Evolutionary conservation across 2,888 invertebrate species (phyloP).

Genomic region (Polymixis lichenea): DNA sequence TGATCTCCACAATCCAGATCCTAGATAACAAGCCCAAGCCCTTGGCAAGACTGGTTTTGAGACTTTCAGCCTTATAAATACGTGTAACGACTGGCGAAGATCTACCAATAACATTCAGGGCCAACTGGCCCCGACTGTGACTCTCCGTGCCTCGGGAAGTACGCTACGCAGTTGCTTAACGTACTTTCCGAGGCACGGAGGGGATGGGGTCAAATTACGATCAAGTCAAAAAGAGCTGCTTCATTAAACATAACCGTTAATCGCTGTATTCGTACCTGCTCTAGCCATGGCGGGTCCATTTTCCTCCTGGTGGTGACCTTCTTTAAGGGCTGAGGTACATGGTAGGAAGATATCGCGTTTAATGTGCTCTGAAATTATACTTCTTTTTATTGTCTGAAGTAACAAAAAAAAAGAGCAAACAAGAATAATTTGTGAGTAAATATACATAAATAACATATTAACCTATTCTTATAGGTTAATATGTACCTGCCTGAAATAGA

Average conservation of each 20-base stretch:
- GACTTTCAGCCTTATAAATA: not conserved
- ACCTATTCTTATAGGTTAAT: not conserved
- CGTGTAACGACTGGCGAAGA: not conserved
- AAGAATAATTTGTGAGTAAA: constrained; percentile 26
- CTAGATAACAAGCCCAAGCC: too few species aligned
- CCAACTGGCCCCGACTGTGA: too few species aligned
- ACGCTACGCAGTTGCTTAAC: not conserved
- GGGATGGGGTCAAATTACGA: not conserved
- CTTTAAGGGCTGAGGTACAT: constrained; percentile 37
- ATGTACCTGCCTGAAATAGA: constrained; percentile 19
- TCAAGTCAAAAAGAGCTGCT: not conserved
- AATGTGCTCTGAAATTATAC: constrained; percentile 55
- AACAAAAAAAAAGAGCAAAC: constrained; percentile 45
- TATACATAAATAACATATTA: not conserved
- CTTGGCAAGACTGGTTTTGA: too few species aligned
- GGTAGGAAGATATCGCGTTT: constrained; percentile 23
- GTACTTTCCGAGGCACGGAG: too few species aligned
- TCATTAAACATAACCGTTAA: not conserved
- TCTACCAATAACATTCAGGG: not conserved
- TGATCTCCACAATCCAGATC: not conserved
- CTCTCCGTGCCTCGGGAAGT: too few species aligned
- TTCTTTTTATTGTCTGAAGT: constrained; percentile 55
- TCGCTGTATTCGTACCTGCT: constrained; percentile 84
- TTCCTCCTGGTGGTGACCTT: constrained; percentile 75
- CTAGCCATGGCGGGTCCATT: constrained; percentile 92